A percentile compares a stretch with the other conserved stretches of the same genome.
Evolutionary conservation across 2,113 vertebrate species (phyloP).

Genomic region (Tyto alba): DNA sequence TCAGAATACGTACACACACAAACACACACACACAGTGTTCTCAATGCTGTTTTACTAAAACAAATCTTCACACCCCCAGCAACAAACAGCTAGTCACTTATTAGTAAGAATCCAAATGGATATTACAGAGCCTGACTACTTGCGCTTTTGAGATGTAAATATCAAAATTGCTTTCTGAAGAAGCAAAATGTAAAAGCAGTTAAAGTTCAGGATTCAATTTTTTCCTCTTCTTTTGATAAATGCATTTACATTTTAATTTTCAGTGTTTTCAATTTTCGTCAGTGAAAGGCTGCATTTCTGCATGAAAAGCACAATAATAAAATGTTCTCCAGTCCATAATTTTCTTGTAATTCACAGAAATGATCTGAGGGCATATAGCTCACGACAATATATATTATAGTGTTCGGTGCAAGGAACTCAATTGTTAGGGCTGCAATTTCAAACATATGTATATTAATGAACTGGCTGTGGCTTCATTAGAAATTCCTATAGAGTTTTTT

Average conservation of each 20-base stretch:
- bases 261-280: constrained; percentile 60
- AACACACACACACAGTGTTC: neutral
- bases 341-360: constrained; percentile 61
- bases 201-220: constrained; percentile 49
- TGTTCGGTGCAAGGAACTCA: constrained; percentile 27
- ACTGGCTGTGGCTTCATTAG: constrained; percentile 41
- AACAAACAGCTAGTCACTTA: neutral
- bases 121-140: neutral
- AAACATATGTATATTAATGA: constrained; percentile 61
- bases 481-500: constrained; percentile 45
- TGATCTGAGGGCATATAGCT: constrained; percentile 53
- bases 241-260: constrained; percentile 65
- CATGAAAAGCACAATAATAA: constrained; percentile 53
- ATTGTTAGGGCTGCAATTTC: constrained; percentile 41
- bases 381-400: constrained; percentile 28
- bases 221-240: constrained; percentile 51
- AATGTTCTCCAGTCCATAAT: constrained; percentile 54
- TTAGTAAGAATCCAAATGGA: neutral
- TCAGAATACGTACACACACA: neutral
- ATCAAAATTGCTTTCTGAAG: constrained; percentile 34
- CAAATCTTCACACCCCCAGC: neutral
- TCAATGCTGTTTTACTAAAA: constrained; percentile 4
- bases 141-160: constrained; percentile 44
- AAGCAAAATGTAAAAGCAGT: constrained; percentile 46
- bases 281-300: constrained; percentile 27